Percentiles rank a stretch among this genome's conserved stretches.
Conservation (phyloP, 2,113 vertebrate genomes). For the Eretmochelys imbricata region DNA sequence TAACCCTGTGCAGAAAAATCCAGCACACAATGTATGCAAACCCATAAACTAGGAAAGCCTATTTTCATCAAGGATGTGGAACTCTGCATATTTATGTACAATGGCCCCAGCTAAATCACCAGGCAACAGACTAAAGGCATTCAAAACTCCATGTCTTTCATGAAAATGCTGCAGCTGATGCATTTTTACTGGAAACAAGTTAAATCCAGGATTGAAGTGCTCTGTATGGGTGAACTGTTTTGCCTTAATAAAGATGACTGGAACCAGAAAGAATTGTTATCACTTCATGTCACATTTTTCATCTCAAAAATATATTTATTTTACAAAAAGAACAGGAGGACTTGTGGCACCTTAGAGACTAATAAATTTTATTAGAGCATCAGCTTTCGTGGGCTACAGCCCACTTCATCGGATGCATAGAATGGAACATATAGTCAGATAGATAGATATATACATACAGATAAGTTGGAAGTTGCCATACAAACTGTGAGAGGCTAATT, state of each 20-base stretch:
- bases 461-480: no score
- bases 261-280: conserved; percentile 11
- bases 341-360: no score
- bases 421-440: no score
- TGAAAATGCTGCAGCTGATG: not conserved
- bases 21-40: not conserved
- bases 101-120: conserved; percentile 15
- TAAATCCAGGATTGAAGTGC: not conserved
- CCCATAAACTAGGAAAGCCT: not conserved
- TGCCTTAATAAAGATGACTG: conserved; percentile 42
- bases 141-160: conserved; percentile 3
- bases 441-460: no score
- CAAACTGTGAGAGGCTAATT: no score
- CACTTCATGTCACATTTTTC: conserved; percentile 45
- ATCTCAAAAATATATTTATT: conserved; percentile 53
- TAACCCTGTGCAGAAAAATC: conserved; percentile 6
- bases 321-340: not conserved
- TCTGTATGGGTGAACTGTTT: not conserved
- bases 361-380: no score
- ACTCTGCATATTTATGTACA: conserved; percentile 34
- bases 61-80: not conserved
- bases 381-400: no score
- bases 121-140: conserved; percentile 13
- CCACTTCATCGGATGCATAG: no score
- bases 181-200: conserved; percentile 11